Base-by-base conservation (phyloP, 2,888 invertebrate species). In the Thymelicus sylvestris region DNA sequence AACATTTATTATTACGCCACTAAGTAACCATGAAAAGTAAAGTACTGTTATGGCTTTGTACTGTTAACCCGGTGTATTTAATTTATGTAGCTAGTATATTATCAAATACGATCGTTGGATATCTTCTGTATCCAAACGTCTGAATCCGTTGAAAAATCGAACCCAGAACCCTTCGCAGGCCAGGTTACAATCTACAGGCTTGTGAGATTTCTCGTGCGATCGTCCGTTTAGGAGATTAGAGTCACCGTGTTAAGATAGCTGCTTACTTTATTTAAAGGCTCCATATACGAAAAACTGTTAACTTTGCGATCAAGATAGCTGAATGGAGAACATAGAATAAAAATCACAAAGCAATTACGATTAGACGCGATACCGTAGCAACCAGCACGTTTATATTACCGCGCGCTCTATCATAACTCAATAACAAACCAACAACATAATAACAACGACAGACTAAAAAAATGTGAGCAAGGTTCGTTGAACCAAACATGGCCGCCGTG, bases 401-500 rank as follows among this genome's bases (percentile, higher is more conserved):
- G 44, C 8, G 64, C 44, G 39, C 57, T 15, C 61, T 61, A 70
- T 60, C 70, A 71, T 71, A 73, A 74, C 76, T 78, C 78, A 76
- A 78, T 77, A 78, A 71, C 59, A 72, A 70, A 69, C 66, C 68
- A 73, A 76, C 72, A 75, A 73, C 71, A 76, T 77, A 62, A 76
- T 73, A 73, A 73, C 72, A 72, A 80, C 79, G 66, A 66, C 66
- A 66, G 61, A 61, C 66, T 60, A 66, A 66, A 69, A 66, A 71
- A 67, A 52, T 57, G 61, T 79, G 78, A 77, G 73, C 66, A 73
- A 78, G 77, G 89, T 86, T 87, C 89, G 79, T 78, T 82, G 87
- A 81, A 86, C 88, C 78, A 83, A 84, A 84, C 77, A 86, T 86
- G 86, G 87, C 82, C 76, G 79, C 78, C 74, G 66, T 65, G 65